phyloP scores from a whole-genome alignment of 2,797 vertebrate genomes.

The Rhinogobio ventralis region DNA sequence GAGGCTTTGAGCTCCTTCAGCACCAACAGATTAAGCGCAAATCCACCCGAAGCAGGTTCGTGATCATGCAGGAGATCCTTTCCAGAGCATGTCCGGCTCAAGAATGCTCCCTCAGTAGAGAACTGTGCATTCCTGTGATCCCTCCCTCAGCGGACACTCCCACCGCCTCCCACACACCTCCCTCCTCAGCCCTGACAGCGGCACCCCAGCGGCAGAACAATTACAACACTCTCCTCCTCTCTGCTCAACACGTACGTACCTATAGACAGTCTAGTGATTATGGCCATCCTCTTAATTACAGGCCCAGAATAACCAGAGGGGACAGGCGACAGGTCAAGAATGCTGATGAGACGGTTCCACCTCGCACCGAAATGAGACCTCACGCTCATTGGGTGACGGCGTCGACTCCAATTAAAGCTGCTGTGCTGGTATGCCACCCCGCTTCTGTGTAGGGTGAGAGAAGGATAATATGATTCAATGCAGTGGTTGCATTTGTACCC shows the following conservation, averaged over 20 bases:
- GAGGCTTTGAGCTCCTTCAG: conserved; percentile 13
- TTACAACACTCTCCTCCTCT: conserved; percentile 54
- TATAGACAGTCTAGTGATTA: conserved; percentile 38
- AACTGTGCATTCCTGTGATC: conserved; percentile 31
- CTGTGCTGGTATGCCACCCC: conserved; percentile 39
- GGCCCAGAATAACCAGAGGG: conserved; percentile 45
- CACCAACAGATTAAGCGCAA: conserved; percentile 13
- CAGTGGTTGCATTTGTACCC: conserved; percentile 9
- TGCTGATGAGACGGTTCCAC: conserved; percentile 48
- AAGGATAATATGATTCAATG: conserved; percentile 31
- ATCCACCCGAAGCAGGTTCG: conserved; percentile 31
- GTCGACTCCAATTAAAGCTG: conserved; percentile 42
- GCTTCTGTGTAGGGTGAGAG: conserved; percentile 30
- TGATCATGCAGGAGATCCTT: conserved; percentile 20
- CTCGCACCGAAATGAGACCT: conserved; percentile 45
- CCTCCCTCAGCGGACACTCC: conserved; percentile 38
- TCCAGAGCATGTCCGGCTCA: conserved; percentile 41
- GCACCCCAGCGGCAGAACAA: conserved; percentile 43
- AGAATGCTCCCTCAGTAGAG: conserved; percentile 51
- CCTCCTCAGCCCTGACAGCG: conserved; percentile 60
- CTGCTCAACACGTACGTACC: conserved; percentile 31
- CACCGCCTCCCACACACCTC: conserved; percentile 40
- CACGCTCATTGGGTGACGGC: conserved; percentile 27
- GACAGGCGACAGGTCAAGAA: conserved; percentile 32
- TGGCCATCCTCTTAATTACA: conserved; percentile 56